Evolutionary conservation across 2,113 vertebrate genomes (phyloP), one percentile per base, ranked within the genome.

Genomic region (Odontophorus gujanensis): DNA sequence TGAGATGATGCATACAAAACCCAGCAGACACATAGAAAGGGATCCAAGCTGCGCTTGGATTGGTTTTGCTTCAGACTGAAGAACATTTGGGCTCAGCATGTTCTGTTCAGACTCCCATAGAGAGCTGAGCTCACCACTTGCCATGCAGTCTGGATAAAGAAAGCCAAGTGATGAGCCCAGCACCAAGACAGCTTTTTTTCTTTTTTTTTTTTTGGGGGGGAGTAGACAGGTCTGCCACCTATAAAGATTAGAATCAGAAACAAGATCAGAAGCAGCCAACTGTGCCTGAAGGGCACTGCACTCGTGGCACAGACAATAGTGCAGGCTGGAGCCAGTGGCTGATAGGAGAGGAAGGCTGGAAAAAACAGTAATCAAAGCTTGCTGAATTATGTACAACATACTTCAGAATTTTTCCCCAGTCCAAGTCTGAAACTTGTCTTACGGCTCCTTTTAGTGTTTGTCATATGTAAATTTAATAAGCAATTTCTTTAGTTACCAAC

Each of bases 1-100:
- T 0, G 0, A 15, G 30, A 45, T 0, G 16, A 25, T 0, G 1
- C 8, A 10, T 1, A 0, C 20, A 32, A 42, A 73, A 65, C 34
- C 65, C 53, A 43, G 21, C 11, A 57, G 40, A 45, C 1, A 0
- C 6, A 45, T 25, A 34, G 66, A 25, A 92, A 75, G 25, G 15
- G 32, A 53, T 53, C 26, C 28, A 92, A 81, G 28, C 20, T 74
- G 40, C 66, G 13, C 38, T 89, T 36, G 21, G 6, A 3, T 9
- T 38, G 42, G 8, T 78, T 90, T 92, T 81, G 34, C 45, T 82
- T 75, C 83, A 51, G 83, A 47, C 21, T 77, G 58, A 38, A 87
- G 28, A 81, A 58, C 45, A 81, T 81, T 78, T 79, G 92, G 65
- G 62, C 66, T 87, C 66, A 57, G 81, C 1, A 0, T 47, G 47